Percentiles rank a stretch among this genome's conserved stretches.
Conservation (phyloP, 2,888 invertebrate genomes). For the Ceratothoa steindachneri region DNA sequence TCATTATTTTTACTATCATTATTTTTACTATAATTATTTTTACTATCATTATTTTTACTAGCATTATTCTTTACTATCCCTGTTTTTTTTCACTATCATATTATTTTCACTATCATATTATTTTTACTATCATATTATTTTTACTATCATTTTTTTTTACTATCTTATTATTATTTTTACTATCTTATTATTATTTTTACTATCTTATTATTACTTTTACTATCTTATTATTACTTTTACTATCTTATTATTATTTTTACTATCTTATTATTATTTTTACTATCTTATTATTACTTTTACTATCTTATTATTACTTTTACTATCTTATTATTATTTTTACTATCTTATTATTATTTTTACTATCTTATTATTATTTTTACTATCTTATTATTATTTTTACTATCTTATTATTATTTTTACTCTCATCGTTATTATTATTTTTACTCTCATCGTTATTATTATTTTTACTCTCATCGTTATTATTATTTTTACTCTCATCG, state of each 20-base stretch:
- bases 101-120: background rate
- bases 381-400: no score
- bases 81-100: background rate
- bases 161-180: background rate
- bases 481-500: background rate
- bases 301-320: no score
- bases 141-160: background rate
- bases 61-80: background rate
- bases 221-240: background rate
- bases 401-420: no score
- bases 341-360: no score
- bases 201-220: background rate
- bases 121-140: background rate
- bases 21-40: background rate
- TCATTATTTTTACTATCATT: no score
- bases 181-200: background rate
- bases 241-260: background rate
- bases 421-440: background rate
- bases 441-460: background rate
- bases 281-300: no score
- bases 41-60: background rate
- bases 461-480: background rate
- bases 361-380: no score
- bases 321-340: no score
- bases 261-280: no score